phyloP scores from a whole-genome alignment of 2,888 invertebrate genomes.

The Hoplodrina blanda region DNA sequence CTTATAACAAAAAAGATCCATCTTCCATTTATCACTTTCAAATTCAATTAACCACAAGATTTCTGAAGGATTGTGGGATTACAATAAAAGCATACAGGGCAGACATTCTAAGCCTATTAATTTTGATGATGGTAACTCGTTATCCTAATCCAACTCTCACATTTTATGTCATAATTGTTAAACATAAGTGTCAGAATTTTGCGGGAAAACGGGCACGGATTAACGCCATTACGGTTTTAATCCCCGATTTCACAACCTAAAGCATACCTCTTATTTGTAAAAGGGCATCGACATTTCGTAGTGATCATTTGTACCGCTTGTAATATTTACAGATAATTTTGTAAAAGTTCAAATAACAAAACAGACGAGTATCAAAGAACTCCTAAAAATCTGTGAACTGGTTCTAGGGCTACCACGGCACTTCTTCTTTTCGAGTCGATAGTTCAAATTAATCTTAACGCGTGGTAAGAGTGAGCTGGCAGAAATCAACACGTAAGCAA shows the following conservation, averaged over 20 bases:
- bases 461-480: too few relatives aligned
- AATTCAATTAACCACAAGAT: neutral
- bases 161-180: constrained; percentile 25
- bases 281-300: constrained; percentile 20
- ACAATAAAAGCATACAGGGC: neutral
- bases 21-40: neutral
- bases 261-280: constrained; percentile 34
- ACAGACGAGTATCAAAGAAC: constrained; percentile 45
- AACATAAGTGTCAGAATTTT: constrained; percentile 17
- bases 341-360: constrained; percentile 54
- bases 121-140: constrained; percentile 4
- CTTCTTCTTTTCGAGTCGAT: neutral
- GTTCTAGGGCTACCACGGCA: constrained; percentile 32
- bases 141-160: constrained; percentile 24
- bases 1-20: too few relatives aligned
- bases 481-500: too few relatives aligned
- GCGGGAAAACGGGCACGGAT: constrained; percentile 23
- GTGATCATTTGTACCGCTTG: constrained; percentile 17
- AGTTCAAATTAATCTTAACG: too few relatives aligned
- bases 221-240: constrained; percentile 29
- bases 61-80: neutral
- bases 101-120: constrained; percentile 1
- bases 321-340: constrained; percentile 47
- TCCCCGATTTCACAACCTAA: constrained; percentile 4
- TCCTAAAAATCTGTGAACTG: constrained; percentile 43